A percentile compares a stretch with the other conserved stretches of the same genome.
Evolutionary conservation across 2,113 vertebrate genomes (phyloP).

Genomic region (Anhinga rufa): DNA sequence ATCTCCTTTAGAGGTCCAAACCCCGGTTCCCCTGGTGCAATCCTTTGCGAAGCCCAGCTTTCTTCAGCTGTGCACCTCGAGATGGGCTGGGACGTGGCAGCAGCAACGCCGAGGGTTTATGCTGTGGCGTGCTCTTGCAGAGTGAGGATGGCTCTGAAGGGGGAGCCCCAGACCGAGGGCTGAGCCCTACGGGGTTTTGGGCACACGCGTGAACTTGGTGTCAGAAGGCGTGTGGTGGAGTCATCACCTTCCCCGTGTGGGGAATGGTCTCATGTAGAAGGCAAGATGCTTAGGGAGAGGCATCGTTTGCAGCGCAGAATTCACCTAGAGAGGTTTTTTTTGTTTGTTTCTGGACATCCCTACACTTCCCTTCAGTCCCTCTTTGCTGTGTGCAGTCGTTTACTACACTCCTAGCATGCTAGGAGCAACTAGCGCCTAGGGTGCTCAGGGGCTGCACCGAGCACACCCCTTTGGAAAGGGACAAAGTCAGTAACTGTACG

Average conservation of each 20-base stretch:
- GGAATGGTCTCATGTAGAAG: background rate
- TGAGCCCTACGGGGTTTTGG: background rate
- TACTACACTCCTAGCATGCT: background rate
- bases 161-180: background rate
- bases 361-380: background rate
- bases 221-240: too few relatives aligned
- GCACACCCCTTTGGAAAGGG: background rate
- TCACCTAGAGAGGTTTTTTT: background rate
- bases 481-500: background rate
- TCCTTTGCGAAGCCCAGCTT: background rate
- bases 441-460: too few relatives aligned
- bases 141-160: background rate
- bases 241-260: background rate
- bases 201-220: background rate
- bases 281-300: background rate
- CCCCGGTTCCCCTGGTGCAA: background rate
- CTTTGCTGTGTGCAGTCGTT: background rate
- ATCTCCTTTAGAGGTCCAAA: background rate
- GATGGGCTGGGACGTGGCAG: background rate
- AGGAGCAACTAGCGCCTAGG: too few relatives aligned
- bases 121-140: background rate
- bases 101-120: background rate
- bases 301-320: background rate
- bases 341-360: background rate
- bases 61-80: background rate